Evolutionary conservation across 2,888 invertebrate genomes (phyloP), one percentile per base, ranked within the genome.

Genomic region (Heteromurus nitidus): DNA sequence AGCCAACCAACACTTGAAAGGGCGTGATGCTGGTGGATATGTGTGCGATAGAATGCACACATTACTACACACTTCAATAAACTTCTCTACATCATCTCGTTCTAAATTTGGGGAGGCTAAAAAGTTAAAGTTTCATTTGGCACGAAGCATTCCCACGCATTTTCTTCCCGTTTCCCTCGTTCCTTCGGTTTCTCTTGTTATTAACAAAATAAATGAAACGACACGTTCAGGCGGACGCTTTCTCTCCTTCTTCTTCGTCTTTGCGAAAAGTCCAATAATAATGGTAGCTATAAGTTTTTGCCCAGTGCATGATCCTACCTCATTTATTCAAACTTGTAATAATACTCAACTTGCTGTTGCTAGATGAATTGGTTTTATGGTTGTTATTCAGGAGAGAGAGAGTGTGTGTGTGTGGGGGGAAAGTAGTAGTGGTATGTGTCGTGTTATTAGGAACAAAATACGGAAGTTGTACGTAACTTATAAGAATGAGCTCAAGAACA

Each of bases 191-290:
- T 13, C 36, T 55, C 31, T 73, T 64, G 69, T 83, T 85, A 86
- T 86, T 86, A 85, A 86, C 86, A 86, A 85, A 86, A 86, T 86
- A 85, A 86, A 84, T 84, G 84, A 83, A 86, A 86, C 53, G 84
- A 86, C 86, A 86, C 86, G 86, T 86, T 84, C 80, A 68, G 30
- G 50, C 36, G 44, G 55, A 44, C 31, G 20, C 42, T 20, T 36
- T 22, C 24, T 67, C 60, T 76, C 55, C 20, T 31, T 58, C 58
- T 53, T 68, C 44, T 76, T 68, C 65, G 47, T 24, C 53, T 16
- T 65, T 60, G n/a, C 42, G 30, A 69, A 73, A 72, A 80, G 72
- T 80, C 65, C 65, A 72, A 72, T 62, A 64, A 67, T 77, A 77
- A 68, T 77, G 62, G 64, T n/a, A 44, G 24, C 55, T 36, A 42